Evolutionary conservation across 1,140 invertebrate genomes (phyloP).

Genomic region (Ceratitis capitata): DNA sequence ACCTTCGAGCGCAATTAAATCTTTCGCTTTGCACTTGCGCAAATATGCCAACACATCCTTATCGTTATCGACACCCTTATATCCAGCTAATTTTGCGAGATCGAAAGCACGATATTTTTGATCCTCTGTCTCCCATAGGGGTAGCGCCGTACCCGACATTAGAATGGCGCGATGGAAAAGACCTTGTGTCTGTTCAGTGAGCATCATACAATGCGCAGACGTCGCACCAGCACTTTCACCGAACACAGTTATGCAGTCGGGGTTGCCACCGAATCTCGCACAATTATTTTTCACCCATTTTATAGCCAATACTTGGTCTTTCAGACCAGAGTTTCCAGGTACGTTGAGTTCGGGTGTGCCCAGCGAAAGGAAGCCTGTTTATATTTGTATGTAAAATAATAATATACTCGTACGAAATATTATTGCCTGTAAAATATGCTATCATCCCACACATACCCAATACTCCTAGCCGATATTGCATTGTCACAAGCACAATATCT

Average conservation of each 20-base stretch:
- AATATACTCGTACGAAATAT: background rate
- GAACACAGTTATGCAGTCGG: conserved; percentile 66
- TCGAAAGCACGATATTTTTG: conserved; percentile 49
- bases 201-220: conserved; percentile 70
- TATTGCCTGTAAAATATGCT: background rate
- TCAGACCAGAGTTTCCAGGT: conserved; percentile 72
- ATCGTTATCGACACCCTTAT: conserved; percentile 57
- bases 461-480: conserved; percentile 67
- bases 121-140: conserved; percentile 52
- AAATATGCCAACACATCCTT: conserved; percentile 57
- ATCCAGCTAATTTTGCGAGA: conserved; percentile 57
- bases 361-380: conserved; percentile 58
- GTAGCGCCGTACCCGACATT: conserved; percentile 62
- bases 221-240: conserved; percentile 67
- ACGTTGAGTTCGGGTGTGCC: conserved; percentile 59
- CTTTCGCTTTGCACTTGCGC: conserved; percentile 61
- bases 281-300: conserved; percentile 75
- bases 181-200: conserved; percentile 68
- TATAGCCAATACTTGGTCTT: conserved; percentile 74
- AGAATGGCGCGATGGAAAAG: conserved; percentile 64
- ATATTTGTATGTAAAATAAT: background rate
- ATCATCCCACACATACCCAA: conserved; percentile 63
- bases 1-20: conserved; percentile 68
- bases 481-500: conserved; percentile 66
- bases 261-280: conserved; percentile 67